Evolutionary conservation across 1,140 invertebrate genomes (phyloP).

Genomic region (Solenopsis invicta): DNA sequence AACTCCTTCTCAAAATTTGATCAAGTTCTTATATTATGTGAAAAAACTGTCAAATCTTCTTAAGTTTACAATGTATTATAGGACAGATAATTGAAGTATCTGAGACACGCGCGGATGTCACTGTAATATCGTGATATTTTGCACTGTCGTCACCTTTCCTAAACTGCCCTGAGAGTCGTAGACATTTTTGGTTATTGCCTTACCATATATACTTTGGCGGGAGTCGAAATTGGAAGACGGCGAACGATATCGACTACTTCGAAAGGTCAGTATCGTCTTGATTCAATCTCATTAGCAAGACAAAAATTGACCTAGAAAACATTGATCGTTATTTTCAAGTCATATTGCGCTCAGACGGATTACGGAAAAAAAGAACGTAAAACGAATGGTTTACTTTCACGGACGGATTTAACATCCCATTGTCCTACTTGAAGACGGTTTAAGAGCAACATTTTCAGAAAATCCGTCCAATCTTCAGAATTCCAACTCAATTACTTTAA

Average conservation of each 20-base stretch:
- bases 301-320: conserved; percentile 19
- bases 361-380: neutral
- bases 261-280: conserved; percentile 22
- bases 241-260: conserved; percentile 32
- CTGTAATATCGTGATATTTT: conserved; percentile 30
- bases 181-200: conserved; percentile 40
- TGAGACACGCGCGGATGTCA: conserved; percentile 24
- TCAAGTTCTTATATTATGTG: too few relatives aligned
- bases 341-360: neutral
- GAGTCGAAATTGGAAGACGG: conserved; percentile 54
- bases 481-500: conserved; percentile 13
- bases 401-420: neutral
- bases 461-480: neutral
- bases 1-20: too few relatives aligned
- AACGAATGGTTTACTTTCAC: too few relatives aligned
- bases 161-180: neutral
- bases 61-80: neutral
- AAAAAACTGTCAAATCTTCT: too few relatives aligned
- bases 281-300: conserved; percentile 66
- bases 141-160: neutral
- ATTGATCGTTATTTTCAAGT: conserved; percentile 45
- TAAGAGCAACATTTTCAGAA: neutral
- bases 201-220: conserved; percentile 23
- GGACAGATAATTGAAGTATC: conserved; percentile 65
- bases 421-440: neutral